Evolutionary conservation across 2,797 vertebrate species (phyloP).

Genomic region (Ctenosaura bakeri): DNA sequence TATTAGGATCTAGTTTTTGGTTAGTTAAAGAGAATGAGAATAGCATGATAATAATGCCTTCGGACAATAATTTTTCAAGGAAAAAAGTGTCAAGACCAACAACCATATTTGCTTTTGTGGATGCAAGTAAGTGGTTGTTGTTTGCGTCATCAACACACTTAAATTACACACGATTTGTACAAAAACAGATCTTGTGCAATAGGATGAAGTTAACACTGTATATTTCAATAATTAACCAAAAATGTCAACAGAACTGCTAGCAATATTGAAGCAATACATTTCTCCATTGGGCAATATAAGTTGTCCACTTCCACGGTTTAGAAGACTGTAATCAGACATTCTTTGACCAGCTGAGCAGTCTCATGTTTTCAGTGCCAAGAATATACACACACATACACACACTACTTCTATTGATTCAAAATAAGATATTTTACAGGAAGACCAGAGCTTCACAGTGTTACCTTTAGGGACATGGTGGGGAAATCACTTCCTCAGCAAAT

Average conservation of each 20-base stretch:
- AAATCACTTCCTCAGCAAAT: no score
- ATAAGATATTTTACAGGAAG: not conserved
- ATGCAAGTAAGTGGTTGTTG: not conserved
- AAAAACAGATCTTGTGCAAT: not conserved
- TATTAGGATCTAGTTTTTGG: not conserved
- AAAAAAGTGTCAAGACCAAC: not conserved
- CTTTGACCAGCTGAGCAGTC: no score
- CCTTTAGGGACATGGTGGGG: no score
- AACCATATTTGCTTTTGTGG: not conserved
- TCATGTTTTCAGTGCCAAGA: not conserved
- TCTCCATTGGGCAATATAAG: not conserved
- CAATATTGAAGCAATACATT: not conserved
- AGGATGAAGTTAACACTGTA: not conserved
- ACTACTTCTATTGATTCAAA: not conserved
- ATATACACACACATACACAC: not conserved
- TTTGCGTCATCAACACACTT: not conserved
- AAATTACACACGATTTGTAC: not conserved
- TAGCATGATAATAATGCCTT: not conserved
- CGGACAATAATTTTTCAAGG: not conserved
- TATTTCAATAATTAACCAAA: not conserved
- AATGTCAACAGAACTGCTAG: not conserved
- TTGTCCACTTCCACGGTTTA: not conserved
- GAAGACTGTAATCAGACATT: not conserved
- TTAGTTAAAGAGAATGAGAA: fast-evolving
- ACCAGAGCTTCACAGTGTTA: no score